Base-by-base conservation (phyloP, 2,113 vertebrate species). In the Monopterus albus region DNA sequence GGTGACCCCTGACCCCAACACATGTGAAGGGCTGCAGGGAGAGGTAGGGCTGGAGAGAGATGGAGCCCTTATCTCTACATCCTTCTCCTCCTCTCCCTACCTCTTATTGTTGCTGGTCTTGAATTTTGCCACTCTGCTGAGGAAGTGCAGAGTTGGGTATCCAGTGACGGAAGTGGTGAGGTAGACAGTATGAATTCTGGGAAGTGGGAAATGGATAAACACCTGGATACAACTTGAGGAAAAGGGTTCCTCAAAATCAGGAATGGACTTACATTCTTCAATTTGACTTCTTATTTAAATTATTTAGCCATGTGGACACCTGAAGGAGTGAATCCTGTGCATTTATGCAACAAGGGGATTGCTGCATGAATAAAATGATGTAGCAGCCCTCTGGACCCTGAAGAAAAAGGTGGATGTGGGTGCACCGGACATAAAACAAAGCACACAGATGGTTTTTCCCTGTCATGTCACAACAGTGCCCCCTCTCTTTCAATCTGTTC, bases 401-500 rank as follows among this genome's bases (percentile, higher is more conserved):
- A 62, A 31, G 63, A 70, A 53, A 63, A 67, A 75, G 76, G 52
- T 7, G 50, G 79, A 69, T 72, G 58, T 58, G 84, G 75, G 67
- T 36, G 52, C 55, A 52, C 26, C 69, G 65, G 35, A 59, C 72
- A 56, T 28, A 18, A 75, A 79, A 36, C 17, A 83, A 81, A 88
- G 83, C 84, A 87, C 86, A 87, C 53, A 57, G 82, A 81, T 11
- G 60, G 42, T 71, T 74, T 71, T 79, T 86, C 51, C 1, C 33
- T 68, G 78, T 83, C 70, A 70, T 81, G 87, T 86, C 89, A 81
- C 89, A 82, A 81, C 83, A 87, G 89, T 55, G 83, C 87, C 84
- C 84, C 84, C 85, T 82, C 33, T 67, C 61, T 73, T 60, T 80
- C 26, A 42, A 39, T 58, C 72, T 26, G 68, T 67, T 81, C 69